These are phyloP conservation scores for Mandrillus leucophaeus DNA, from an alignment of 2,113 vertebrate species.

Conservation along the genomic window DNA sequence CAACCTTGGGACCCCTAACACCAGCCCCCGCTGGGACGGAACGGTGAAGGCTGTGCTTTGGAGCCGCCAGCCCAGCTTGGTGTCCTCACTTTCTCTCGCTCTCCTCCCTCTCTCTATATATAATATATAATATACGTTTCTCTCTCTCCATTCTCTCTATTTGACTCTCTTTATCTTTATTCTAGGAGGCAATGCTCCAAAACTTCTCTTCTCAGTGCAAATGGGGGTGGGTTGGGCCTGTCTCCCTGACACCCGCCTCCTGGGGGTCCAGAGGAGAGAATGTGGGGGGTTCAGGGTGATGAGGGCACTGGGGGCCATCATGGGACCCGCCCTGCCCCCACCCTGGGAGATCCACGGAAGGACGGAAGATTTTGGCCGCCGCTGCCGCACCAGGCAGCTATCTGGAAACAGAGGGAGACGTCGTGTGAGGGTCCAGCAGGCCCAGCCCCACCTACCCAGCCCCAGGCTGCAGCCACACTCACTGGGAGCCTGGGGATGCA, in stretches of 20 bases:
- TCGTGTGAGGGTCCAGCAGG: rapidly evolving
- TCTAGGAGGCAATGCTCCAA: conserved; percentile 42
- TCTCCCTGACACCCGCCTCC: conserved; percentile 56
- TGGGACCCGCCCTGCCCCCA: not conserved
- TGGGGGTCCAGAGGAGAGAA: conserved; percentile 46
- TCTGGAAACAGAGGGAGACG: conserved; percentile 21
- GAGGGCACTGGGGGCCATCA: not conserved
- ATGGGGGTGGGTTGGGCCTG: conserved; percentile 34
- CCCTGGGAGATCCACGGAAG: not conserved
- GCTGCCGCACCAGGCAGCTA: conserved; percentile 12
- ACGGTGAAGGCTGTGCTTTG: conserved; percentile 28
- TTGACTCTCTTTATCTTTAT: conserved; percentile 44
- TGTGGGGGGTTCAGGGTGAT: not conserved
- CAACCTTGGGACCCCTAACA: not conserved
- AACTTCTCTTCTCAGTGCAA: conserved; percentile 71
- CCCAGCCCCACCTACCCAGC: not conserved
- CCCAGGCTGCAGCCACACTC: not conserved
- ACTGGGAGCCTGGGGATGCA: conserved; percentile 13
- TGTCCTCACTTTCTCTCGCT: not conserved
- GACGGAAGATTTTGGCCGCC: not conserved
- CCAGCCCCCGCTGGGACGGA: not conserved
- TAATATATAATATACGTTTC: conserved; percentile 53
- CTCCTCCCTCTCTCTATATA: not conserved
- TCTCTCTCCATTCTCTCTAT: not conserved
- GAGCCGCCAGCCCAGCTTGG: not conserved